A percentile compares a stretch with the other conserved stretches of the same genome.
These are phyloP conservation scores for Haemorhous mexicanus DNA, from an alignment of 2,113 vertebrate genomes.

Conservation along the genomic window DNA sequence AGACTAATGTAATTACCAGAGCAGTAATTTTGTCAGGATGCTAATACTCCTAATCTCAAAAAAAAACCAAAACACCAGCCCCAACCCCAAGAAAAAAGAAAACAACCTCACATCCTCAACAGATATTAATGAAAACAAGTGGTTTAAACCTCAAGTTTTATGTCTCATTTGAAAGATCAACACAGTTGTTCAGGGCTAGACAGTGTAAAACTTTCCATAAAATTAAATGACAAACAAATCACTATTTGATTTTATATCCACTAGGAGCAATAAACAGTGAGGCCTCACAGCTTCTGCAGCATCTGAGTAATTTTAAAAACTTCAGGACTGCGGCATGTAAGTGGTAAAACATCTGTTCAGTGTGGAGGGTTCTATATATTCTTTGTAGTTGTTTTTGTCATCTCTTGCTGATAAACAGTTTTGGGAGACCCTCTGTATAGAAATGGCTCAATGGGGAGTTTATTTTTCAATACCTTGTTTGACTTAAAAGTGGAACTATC, in stretches of 20 bases:
- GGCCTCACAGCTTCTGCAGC: conserved; percentile 13
- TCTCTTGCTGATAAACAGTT: conserved; percentile 27
- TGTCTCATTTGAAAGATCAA: conserved; percentile 27
- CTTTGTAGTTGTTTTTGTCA: conserved; percentile 40
- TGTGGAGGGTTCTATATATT: conserved; percentile 29
- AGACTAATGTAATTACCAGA: conserved; percentile 15
- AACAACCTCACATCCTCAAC: background rate
- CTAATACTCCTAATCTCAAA: background rate
- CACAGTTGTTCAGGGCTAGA: conserved; percentile 29
- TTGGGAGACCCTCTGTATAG: background rate
- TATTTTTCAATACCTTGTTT: background rate
- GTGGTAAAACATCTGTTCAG: conserved; percentile 42
- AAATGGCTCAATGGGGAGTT: background rate
- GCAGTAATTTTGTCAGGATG: background rate
- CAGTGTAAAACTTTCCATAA: conserved; percentile 41
- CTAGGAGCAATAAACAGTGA: conserved; percentile 55
- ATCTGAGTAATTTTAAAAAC: conserved; percentile 39
- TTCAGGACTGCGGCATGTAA: conserved; percentile 21
- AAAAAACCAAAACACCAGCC: background rate
- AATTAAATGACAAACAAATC: conserved; percentile 54
- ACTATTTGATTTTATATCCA: conserved; percentile 52
- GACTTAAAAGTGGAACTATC: background rate
- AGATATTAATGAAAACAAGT: conserved; percentile 12
- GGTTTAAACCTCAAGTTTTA: conserved; percentile 26
- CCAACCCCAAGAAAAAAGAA: background rate